Base-by-base conservation (phyloP, 2,888 invertebrate genomes). In the Formica aserva region DNA sequence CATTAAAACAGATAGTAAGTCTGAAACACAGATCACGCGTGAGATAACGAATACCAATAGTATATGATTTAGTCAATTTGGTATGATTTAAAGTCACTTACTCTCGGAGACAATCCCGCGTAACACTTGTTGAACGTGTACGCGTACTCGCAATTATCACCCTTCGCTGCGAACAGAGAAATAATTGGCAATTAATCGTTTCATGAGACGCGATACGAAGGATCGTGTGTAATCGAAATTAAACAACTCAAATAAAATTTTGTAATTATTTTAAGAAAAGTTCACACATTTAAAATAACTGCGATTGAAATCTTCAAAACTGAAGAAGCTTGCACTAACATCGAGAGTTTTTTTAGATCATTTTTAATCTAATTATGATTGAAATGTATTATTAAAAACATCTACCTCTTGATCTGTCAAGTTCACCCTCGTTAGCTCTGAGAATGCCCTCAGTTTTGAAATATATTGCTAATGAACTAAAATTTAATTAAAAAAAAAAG, bases 121-220 rank as follows among this genome's bases (percentile, higher is more conserved):
- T 94, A 94, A 85, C 94, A 95, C 84, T 92, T 93, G 86, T 95
- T 94, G 88, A 95, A 94, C 57, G 91, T 91, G 82, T 93, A 94
- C 29, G 94, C 94, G 81, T 94, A 93, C 62, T 94, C 92, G 88
- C 94, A 95, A 69, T 93, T 91, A 81, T 94, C 94, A 3, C 93
- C 93, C 6, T 92, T 92, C 3, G 92, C 94, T 95, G 86, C 18
- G 48, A 77, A 32, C 75, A 45, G 15, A 55, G 18, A 76, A 6
- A 48, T 41, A 60, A 6, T 63, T 60, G n/a, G 3, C 9, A 11
- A 66, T 29, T 48, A 65, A 57, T 41, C 9, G 26, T 22, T 52
- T 8, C 9, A 9, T 1, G 26, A 9, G 0, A 29, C 9, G 11
- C 2, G 9, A 38, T 29, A 9, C 74, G 83, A 84, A 65, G 29